A percentile compares a stretch with the other conserved stretches of the same genome.
phyloP scores from a whole-genome alignment of 2,888 invertebrate genomes.

The Melangyna quadrimaculata region DNA sequence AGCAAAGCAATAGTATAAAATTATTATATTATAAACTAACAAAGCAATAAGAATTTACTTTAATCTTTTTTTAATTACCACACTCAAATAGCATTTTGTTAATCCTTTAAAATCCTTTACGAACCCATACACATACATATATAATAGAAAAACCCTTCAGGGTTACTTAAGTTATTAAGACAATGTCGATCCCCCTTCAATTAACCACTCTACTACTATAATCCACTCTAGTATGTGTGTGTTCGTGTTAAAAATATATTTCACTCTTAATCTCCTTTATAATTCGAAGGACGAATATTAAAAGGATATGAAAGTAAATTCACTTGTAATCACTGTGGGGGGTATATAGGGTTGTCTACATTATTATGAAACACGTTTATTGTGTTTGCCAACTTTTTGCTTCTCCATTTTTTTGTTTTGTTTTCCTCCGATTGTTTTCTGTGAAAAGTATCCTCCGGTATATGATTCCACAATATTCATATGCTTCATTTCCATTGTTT shows the following conservation, averaged over 20 bases:
- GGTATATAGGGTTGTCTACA: slow-evolving; percentile 48
- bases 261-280: slow-evolving; percentile 31
- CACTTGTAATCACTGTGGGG: slow-evolving; percentile 68
- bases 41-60: background rate
- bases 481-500: slow-evolving; percentile 28
- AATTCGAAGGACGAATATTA: slow-evolving; percentile 55
- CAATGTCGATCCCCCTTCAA: slow-evolving; percentile 32
- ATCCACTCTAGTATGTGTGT: slow-evolving; percentile 41
- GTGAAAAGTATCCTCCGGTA: slow-evolving; percentile 19
- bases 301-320: slow-evolving; percentile 65
- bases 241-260: slow-evolving; percentile 26
- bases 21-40: background rate
- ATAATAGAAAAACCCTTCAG: slow-evolving; percentile 13
- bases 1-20: background rate
- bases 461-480: background rate
- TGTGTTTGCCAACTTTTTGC: slow-evolving; percentile 1
- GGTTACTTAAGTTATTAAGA: slow-evolving; percentile 20
- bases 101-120: background rate
- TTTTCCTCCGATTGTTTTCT: background rate
- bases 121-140: background rate
- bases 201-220: background rate
- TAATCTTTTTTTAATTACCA: slow-evolving; percentile 1
- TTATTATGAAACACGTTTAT: slow-evolving; percentile 31
- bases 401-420: background rate
- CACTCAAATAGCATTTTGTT: background rate